A percentile compares a stretch with the other conserved stretches of the same genome.
Evolutionary conservation across 2,797 vertebrate genomes (phyloP).

Genomic region (Sardinella longiceps): DNA sequence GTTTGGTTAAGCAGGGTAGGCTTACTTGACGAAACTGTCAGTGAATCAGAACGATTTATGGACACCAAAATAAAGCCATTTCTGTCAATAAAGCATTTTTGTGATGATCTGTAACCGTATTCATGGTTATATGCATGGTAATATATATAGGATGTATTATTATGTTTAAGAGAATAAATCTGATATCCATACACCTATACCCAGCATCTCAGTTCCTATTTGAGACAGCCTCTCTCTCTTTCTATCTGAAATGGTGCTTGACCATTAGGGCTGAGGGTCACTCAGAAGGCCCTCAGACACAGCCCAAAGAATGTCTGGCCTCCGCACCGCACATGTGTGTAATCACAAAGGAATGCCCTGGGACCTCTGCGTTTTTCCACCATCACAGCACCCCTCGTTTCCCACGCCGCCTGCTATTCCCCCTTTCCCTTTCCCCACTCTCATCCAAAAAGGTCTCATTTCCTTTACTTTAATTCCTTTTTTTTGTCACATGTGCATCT

Average conservation of each 20-base stretch:
- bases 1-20: background rate
- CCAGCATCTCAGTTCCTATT: background rate
- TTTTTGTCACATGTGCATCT: slow-evolving; percentile 18
- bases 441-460: background rate
- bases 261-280: slow-evolving; percentile 49
- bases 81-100: background rate
- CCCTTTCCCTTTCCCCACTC: background rate
- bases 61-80: background rate
- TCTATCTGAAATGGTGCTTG: background rate
- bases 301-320: slow-evolving; percentile 78
- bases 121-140: too few species aligned
- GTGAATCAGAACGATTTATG: background rate
- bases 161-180: background rate
- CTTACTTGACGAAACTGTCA: background rate
- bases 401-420: slow-evolving; percentile 75
- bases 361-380: slow-evolving; percentile 80
- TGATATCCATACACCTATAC: background rate
- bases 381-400: slow-evolving; percentile 73
- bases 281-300: slow-evolving; percentile 57
- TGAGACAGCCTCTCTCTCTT: background rate
- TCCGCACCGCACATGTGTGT: slow-evolving; percentile 70
- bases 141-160: too few species aligned
- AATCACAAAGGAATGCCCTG: slow-evolving; percentile 84
- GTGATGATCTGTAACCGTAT: too few species aligned
- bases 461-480: background rate